phyloP scores from a whole-genome alignment of 1,140 invertebrate genomes.

The Drosophila santomea region DNA sequence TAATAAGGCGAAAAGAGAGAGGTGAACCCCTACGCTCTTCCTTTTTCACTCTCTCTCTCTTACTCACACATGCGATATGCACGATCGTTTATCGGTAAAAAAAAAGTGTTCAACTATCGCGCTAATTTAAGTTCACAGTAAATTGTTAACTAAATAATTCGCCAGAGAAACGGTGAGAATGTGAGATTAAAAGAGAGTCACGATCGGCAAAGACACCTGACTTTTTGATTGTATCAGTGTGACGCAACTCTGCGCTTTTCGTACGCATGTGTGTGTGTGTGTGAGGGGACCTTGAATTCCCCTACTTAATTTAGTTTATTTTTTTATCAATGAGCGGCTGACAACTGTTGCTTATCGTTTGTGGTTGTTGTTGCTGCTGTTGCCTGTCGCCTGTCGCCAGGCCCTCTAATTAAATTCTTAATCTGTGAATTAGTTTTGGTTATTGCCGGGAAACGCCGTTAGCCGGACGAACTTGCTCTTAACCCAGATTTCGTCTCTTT shows the following conservation, averaged over 20 bases:
- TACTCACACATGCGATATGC: not conserved
- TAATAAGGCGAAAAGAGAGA: conserved; percentile 69
- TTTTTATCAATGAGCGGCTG: conserved; percentile 67
- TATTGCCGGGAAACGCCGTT: conserved; percentile 52
- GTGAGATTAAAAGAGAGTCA: conserved; percentile 17
- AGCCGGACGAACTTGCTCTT: conserved; percentile 10
- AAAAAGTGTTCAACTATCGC: not conserved
- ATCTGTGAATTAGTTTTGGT: conserved; percentile 70
- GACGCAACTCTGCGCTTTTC: conserved; percentile 47
- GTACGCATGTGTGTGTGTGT: conserved; percentile 10
- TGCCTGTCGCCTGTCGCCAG: conserved; percentile 22
- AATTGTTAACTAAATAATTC: not conserved
- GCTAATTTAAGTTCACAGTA: conserved; percentile 13
- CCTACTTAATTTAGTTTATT: conserved; percentile 19
- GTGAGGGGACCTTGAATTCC: conserved; percentile 62
- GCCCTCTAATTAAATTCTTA: conserved; percentile 71
- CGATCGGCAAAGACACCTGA: conserved; percentile 63
- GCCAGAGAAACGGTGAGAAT: not conserved
- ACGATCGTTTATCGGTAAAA: conserved; percentile 15
- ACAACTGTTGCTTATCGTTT: conserved; percentile 54
- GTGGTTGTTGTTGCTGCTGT: conserved; percentile 9
- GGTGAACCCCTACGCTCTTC: conserved; percentile 12
- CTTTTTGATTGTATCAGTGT: conserved; percentile 45
- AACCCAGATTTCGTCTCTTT: conserved; percentile 23
- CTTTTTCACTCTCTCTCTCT: conserved; percentile 5